phyloP scores from a whole-genome alignment of 2,888 invertebrate species.

The Oxyteleia sp. region DNA sequence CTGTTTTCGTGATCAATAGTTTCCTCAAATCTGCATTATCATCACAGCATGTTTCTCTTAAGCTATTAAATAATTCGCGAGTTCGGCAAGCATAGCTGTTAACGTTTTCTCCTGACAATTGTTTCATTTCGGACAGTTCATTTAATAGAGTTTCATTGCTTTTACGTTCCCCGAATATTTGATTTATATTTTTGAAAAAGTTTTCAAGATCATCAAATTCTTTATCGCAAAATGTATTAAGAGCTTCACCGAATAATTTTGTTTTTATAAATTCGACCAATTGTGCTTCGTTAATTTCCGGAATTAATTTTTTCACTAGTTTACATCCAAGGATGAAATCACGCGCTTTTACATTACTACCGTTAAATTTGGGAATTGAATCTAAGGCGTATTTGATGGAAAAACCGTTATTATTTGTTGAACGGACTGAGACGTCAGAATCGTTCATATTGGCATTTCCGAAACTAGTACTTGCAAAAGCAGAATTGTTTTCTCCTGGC shows the following conservation, averaged over 20 bases:
- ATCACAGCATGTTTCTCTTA: neutral
- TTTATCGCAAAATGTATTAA: neutral
- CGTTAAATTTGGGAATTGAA: slow-evolving; percentile 3
- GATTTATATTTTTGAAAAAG: neutral
- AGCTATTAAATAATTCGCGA: neutral
- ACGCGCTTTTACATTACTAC: neutral
- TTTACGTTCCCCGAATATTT: neutral
- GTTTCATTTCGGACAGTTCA: neutral
- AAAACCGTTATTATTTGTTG: too few relatives aligned
- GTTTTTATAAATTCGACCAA: neutral
- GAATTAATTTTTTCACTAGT: neutral
- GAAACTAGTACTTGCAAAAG: too few relatives aligned
- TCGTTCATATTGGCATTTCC: too few relatives aligned
- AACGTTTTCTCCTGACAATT: neutral
- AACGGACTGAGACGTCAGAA: too few relatives aligned
- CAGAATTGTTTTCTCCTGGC: too few relatives aligned
- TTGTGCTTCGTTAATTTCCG: neutral
- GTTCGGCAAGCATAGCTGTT: neutral
- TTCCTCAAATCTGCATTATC: neutral
- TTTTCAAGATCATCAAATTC: neutral
- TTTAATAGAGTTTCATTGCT: neutral
- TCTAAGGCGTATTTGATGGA: slow-evolving; percentile 23
- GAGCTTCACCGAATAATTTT: slow-evolving; percentile 1
- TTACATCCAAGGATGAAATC: slow-evolving; percentile 10
- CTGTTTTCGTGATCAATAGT: neutral